A percentile compares a stretch with the other conserved stretches of the same genome.
Conservation (phyloP, 2,888 invertebrate species). For the Eupithecia insigniata region DNA sequence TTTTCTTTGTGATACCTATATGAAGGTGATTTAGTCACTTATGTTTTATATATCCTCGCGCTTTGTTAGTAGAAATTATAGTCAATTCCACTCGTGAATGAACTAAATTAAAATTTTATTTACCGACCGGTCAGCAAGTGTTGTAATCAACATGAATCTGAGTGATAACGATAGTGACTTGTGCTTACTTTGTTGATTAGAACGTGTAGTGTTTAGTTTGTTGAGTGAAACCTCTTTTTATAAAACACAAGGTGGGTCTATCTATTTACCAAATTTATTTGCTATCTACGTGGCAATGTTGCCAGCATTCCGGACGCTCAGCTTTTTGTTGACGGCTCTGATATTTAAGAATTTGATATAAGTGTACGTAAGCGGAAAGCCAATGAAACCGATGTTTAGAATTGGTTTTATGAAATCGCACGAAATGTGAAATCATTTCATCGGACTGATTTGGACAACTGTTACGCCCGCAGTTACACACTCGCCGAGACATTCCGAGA, state of each 20-base stretch:
- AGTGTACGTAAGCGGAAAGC: background rate
- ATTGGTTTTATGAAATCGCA: background rate
- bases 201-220: conserved; percentile 12
- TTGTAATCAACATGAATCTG: conserved; percentile 18
- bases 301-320: background rate
- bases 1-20: background rate
- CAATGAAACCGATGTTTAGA: background rate
- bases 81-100: background rate
- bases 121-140: conserved; percentile 13
- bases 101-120: background rate
- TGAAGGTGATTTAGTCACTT: background rate
- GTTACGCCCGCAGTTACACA: no score
- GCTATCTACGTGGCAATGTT: background rate
- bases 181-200: conserved; percentile 23
- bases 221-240: conserved; percentile 10
- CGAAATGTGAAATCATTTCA: background rate
- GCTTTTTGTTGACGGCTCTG: background rate
- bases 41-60: background rate
- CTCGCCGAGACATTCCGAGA: no score
- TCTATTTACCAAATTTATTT: background rate
- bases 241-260: background rate
- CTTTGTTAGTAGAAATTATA: background rate
- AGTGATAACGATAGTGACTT: conserved; percentile 26
- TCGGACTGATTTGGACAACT: background rate
- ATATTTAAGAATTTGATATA: background rate